These are phyloP conservation scores for Silurus aristotelis DNA, from an alignment of 2,797 vertebrate species.

Conservation along the genomic window DNA sequence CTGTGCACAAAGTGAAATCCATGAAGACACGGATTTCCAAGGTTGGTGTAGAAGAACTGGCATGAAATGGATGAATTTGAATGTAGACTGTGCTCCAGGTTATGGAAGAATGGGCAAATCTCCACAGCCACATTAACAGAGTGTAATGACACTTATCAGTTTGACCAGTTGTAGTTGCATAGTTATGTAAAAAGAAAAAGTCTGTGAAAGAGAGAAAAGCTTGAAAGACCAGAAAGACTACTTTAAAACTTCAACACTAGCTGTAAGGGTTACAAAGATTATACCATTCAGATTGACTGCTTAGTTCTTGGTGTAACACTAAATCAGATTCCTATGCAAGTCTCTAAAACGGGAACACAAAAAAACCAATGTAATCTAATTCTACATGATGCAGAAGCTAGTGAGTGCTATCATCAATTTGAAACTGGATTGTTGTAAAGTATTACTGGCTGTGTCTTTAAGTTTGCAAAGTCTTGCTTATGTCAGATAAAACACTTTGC, in stretches of 20 bases:
- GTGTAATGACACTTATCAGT: neutral
- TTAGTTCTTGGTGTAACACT: neutral
- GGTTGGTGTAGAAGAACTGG: neutral
- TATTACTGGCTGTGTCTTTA: neutral
- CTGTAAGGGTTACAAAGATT: neutral
- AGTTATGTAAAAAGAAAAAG: neutral
- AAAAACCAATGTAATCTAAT: neutral
- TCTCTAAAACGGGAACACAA: neutral
- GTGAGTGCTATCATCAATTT: neutral
- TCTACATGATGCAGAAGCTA: neutral
- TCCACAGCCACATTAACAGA: neutral
- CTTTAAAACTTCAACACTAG: neutral
- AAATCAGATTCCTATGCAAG: neutral
- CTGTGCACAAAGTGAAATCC: neutral
- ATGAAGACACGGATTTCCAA: neutral
- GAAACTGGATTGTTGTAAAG: neutral
- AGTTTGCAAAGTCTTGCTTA: neutral
- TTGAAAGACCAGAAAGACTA: neutral
- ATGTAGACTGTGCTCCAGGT: neutral
- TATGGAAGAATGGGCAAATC: neutral
- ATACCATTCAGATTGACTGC: neutral
- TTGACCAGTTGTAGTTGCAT: neutral
- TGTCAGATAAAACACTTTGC: neutral
- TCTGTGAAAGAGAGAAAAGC: neutral
- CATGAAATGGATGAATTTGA: neutral